Evolutionary conservation across 1,140 invertebrate genomes (phyloP).

Genomic region (Dendroctonus ponderosae): DNA sequence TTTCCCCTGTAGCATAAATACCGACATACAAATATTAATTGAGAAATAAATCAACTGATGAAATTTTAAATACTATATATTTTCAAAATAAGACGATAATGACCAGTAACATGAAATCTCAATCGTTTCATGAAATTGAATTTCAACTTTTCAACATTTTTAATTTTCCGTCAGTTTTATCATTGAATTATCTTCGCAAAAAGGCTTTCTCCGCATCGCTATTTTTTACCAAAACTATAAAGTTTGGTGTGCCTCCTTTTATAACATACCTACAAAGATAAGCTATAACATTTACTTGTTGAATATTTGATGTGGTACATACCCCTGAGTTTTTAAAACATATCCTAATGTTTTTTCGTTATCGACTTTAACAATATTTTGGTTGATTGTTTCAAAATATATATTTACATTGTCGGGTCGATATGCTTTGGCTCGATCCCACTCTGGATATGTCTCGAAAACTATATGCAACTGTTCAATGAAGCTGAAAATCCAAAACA

Average conservation of each 20-base stretch:
- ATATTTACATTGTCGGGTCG: slow-evolving; percentile 65
- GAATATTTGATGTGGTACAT: slow-evolving; percentile 36
- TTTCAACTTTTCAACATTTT: too few species aligned
- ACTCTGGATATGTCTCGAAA: slow-evolving; percentile 69
- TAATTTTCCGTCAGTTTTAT: background rate
- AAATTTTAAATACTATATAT: too few species aligned
- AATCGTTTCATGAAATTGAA: too few species aligned
- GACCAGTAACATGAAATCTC: too few species aligned
- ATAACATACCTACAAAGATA: slow-evolving; percentile 43
- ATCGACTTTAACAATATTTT: slow-evolving; percentile 63
- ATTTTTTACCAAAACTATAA: slow-evolving; percentile 44
- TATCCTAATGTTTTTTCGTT: slow-evolving; percentile 60
- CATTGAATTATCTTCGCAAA: background rate
- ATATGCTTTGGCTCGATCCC: slow-evolving; percentile 76
- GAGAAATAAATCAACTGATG: too few species aligned
- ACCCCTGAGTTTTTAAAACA: slow-evolving; percentile 65
- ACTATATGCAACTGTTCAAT: slow-evolving; percentile 68
- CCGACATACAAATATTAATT: too few species aligned
- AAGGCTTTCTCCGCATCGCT: slow-evolving; percentile 40
- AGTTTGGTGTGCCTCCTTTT: slow-evolving; percentile 45
- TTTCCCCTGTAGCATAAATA: too few species aligned
- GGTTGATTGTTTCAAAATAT: slow-evolving; percentile 77
- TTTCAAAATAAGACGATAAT: too few species aligned
- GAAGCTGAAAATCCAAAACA: slow-evolving; percentile 57
- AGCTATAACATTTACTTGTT: slow-evolving; percentile 8